These are phyloP conservation scores for Pterobdella sp. DNA, from an alignment of 2,888 invertebrate species.

Conservation along the genomic window DNA sequence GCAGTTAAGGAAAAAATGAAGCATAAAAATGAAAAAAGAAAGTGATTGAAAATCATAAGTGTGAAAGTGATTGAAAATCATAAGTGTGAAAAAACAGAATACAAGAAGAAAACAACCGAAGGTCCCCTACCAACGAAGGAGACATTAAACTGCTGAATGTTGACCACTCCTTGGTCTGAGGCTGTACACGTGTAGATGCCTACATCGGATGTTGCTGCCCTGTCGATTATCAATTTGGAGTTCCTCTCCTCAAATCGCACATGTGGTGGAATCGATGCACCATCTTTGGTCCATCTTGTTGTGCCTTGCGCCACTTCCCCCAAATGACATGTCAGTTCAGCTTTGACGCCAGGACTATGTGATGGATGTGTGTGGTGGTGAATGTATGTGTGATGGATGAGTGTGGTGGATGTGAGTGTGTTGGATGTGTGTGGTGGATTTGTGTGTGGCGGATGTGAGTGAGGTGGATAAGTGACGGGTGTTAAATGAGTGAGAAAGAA, in stretches of 20 bases:
- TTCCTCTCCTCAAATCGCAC: not conserved
- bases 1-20: too few relatives aligned
- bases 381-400: too few relatives aligned
- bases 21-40: too few relatives aligned
- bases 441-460: too few relatives aligned
- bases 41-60: too few relatives aligned
- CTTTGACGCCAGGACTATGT: not conserved
- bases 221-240: slow-evolving; percentile 1
- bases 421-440: too few relatives aligned
- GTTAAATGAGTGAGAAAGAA: too few relatives aligned
- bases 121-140: not conserved
- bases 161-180: not conserved
- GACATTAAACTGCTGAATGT: not conserved
- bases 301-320: not conserved
- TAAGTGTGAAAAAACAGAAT: not conserved
- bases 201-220: not conserved
- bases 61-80: too few relatives aligned
- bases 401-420: too few relatives aligned
- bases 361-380: too few relatives aligned
- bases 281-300: not conserved
- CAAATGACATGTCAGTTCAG: not conserved
- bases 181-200: not conserved
- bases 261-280: not conserved
- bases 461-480: too few relatives aligned
- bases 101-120: too few relatives aligned